Evolutionary conservation across 2,888 invertebrate genomes (phyloP), one percentile per base, ranked within the genome.

Genomic region (Hecatera dysodea): DNA sequence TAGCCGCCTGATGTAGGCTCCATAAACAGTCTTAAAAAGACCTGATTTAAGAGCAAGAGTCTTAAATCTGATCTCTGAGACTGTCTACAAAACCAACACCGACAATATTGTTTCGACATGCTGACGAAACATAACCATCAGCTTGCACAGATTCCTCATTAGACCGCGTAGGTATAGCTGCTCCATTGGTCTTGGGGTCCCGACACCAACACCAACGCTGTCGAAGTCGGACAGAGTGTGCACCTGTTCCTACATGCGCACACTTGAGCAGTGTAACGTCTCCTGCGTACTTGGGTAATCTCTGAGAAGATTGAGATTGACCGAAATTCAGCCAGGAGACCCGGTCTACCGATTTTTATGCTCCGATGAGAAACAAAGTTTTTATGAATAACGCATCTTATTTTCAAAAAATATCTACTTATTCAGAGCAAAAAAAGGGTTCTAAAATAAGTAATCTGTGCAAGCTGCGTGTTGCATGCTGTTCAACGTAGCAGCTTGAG

Each of bases 61-160:
- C 33, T 22, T 22, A 29, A 17, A 56, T 15, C 48, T 12, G 48
- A 48, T 24, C 6, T 46, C 9, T 15, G n/a, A 48, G 22, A 8
- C 61, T 17, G n/a, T 46, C 22, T 33, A 22, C 11, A 33, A n/a
- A 44, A 29, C 29, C n/a, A 15, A 22, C 48, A 12, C 12, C 22
- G n/a, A n/a, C 50, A 27, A 27, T 46, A 22, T 24, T 17, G 17
- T 50, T 24, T 17, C 19, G 17, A 33, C 33, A 22, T 19, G 9
- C 11, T 27, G 27, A 22, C 22, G 22, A 48, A 48, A 24, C 11
- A 50, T 50, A 62, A 36, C 1, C 19, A 24, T 12, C 12, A 22
- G 27, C 59, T 59, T 46, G 19, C 39, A 46, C 59, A 67, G 46
- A 55, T 60, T 46, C 19, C 67, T 46, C 19, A 60, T 70, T 53